Percentiles rank a stretch among this genome's conserved stretches.
Conservation (phyloP, 2,113 vertebrate genomes). For the Elanus axillaris region DNA sequence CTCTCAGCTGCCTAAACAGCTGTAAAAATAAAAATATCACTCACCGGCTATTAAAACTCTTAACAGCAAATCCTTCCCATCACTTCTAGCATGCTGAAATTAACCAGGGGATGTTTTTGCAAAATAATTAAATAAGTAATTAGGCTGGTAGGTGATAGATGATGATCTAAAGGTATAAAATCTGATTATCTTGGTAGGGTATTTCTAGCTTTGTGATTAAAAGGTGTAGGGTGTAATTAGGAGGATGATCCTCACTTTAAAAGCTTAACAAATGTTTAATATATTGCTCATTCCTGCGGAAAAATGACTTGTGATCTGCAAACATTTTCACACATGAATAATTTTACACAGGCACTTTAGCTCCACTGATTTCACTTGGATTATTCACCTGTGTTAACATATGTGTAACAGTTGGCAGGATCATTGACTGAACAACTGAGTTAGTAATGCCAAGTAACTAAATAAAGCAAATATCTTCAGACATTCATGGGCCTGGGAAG, state of each 20-base stretch:
- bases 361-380: background rate
- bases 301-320: background rate
- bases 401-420: background rate
- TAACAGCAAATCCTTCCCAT: background rate
- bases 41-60: background rate
- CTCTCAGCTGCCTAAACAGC: slow-evolving; percentile 12
- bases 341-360: background rate
- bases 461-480: background rate
- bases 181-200: background rate
- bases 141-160: background rate
- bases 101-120: background rate
- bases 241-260: background rate
- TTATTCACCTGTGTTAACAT: background rate
- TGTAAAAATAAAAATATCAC: slow-evolving; percentile 45
- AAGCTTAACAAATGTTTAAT: background rate
- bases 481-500: background rate
- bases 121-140: background rate
- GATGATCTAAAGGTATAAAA: background rate
- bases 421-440: background rate
- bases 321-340: background rate
- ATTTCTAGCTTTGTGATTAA: background rate
- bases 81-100: background rate
- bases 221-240: background rate
- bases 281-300: background rate
- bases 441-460: background rate